Conservation (phyloP, 2,888 invertebrate species). For the Chrysomela aeneicollis region DNA sequence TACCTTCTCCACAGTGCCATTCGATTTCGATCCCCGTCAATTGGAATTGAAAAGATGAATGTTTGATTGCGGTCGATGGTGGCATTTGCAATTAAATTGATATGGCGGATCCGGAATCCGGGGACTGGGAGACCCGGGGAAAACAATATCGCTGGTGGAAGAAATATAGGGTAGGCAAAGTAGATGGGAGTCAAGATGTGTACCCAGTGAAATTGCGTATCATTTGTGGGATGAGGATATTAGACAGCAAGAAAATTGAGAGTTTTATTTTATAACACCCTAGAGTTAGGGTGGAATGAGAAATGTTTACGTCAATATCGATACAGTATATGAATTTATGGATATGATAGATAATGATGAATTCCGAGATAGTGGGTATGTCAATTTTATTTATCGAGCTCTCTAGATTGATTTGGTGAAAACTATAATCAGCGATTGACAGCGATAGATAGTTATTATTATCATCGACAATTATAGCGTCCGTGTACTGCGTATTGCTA, state of each 20-base stretch:
- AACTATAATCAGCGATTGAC: too few species aligned
- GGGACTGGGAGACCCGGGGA: not conserved
- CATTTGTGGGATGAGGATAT: not conserved
- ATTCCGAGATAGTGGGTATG: too few species aligned
- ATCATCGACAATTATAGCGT: too few species aligned
- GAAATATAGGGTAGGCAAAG: not conserved
- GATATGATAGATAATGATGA: too few species aligned
- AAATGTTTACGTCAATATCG: too few species aligned
- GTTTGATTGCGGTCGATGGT: slow-evolving; percentile 3
- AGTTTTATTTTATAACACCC: not conserved
- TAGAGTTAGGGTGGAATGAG: too few species aligned
- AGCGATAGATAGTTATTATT: too few species aligned
- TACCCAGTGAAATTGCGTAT: not conserved
- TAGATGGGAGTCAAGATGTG: not conserved
- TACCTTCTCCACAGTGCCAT: not conserved
- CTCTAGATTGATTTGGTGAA: too few species aligned
- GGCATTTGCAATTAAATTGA: slow-evolving; percentile 5
- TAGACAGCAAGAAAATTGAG: not conserved
- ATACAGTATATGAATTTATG: too few species aligned
- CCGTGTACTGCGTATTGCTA: too few species aligned
- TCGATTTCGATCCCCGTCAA: not conserved
- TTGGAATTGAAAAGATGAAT: slow-evolving; percentile 7
- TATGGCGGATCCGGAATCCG: not conserved
- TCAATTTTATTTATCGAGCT: too few species aligned
- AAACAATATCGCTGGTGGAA: not conserved